Evolutionary conservation across 2,797 vertebrate species (phyloP).

Genomic region (Bufotes viridis): DNA sequence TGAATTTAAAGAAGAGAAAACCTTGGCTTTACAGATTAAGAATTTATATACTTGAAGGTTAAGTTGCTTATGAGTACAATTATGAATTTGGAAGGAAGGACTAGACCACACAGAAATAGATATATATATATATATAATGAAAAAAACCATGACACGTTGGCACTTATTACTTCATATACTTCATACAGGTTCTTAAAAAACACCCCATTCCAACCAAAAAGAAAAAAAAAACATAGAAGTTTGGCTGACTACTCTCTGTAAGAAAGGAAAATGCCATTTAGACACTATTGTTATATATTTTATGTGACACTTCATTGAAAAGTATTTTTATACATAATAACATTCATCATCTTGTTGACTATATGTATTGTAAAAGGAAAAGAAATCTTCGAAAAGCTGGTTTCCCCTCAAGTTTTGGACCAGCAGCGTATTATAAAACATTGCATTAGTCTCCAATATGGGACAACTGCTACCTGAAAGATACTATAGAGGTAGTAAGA

Average conservation of each 20-base stretch:
- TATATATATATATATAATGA: not conserved
- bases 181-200: not conserved
- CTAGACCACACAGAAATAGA: not conserved
- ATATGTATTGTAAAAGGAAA: conserved; percentile 7
- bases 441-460: not conserved
- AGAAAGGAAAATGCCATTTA: conserved; percentile 22
- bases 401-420: not conserved
- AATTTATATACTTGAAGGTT: not conserved
- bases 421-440: not conserved
- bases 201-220: not conserved
- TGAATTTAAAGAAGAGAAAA: not conserved
- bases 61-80: not conserved
- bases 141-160: not conserved
- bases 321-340: conserved; percentile 29
- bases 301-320: not conserved
- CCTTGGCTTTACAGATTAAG: not conserved
- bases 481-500: not conserved
- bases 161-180: not conserved
- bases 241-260: conserved; percentile 24
- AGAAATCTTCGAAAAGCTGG: not conserved
- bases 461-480: not conserved
- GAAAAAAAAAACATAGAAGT: not conserved
- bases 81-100: not conserved
- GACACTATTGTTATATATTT: conserved; percentile 31
- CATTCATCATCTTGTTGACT: conserved; percentile 25